These are phyloP conservation scores for Chrysopa pallens DNA, from an alignment of 1,140 invertebrate species.

Conservation along the genomic window DNA sequence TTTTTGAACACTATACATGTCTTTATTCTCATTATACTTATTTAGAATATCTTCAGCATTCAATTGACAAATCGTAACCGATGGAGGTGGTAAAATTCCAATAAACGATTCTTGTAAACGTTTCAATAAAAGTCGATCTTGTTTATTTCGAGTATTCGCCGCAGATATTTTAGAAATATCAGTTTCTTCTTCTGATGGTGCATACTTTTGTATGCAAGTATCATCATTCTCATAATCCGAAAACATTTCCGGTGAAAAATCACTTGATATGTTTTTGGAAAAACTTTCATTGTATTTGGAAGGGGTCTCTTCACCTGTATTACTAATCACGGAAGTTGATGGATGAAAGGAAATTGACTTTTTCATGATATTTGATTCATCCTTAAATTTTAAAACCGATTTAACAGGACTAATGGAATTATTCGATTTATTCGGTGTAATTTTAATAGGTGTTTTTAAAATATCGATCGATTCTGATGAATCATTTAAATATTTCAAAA, in stretches of 20 bases:
- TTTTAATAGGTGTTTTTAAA: no score
- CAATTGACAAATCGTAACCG: constrained; percentile 36
- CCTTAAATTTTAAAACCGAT: no score
- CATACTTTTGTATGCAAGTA: neutral
- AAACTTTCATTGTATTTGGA: no score
- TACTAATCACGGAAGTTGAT: no score
- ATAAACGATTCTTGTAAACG: constrained; percentile 26
- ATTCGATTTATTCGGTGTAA: no score
- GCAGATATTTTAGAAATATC: constrained; percentile 1
- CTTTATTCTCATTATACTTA: constrained; percentile 11
- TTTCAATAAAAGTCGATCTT: constrained; percentile 15
- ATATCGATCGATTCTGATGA: no score
- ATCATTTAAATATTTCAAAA: no score
- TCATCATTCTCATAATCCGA: constrained; percentile 27
- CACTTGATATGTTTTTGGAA: neutral
- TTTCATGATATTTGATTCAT: no score
- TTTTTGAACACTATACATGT: constrained; percentile 11
- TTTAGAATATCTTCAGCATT: constrained; percentile 39
- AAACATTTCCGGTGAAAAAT: constrained; percentile 32
- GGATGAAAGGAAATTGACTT: no score
- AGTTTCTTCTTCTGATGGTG: neutral
- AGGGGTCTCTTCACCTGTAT: no score
- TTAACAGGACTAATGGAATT: no score
- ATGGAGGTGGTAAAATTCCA: constrained; percentile 44
- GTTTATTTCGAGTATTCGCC: constrained; percentile 11